Evolutionary conservation across 1,140 invertebrate species (phyloP).

Genomic region (Teleogryllus occipitalis): DNA sequence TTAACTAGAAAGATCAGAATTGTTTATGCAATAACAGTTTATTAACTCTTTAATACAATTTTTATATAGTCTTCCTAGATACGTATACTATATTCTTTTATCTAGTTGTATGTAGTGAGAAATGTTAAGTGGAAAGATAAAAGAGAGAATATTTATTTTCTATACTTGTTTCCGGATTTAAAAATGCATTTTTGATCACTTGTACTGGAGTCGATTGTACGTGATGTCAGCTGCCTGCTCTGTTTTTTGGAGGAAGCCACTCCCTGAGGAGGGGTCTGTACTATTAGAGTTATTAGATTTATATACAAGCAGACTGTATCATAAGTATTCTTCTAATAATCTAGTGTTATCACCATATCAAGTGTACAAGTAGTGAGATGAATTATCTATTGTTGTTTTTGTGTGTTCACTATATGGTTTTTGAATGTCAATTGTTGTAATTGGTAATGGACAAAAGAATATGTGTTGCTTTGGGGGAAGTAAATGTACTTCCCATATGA

Average conservation of each 20-base stretch:
- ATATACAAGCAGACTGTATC: conserved; percentile 7
- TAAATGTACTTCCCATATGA: background rate
- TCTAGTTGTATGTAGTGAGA: background rate
- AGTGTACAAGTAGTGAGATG: background rate
- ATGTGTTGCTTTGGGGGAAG: conserved; percentile 1
- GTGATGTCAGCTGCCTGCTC: conserved; percentile 13
- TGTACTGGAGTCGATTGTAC: conserved; percentile 8
- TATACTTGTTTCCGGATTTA: conserved; percentile 12
- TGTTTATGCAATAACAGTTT: background rate
- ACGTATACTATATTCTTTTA: background rate
- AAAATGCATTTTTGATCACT: conserved; percentile 18
- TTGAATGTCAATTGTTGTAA: conserved; percentile 12
- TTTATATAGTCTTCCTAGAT: background rate
- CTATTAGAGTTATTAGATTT: conserved; percentile 11
- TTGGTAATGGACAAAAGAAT: conserved; percentile 13
- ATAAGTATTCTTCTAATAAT: conserved; percentile 1
- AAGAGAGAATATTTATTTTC: conserved; percentile 16
- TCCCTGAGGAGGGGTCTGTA: conserved; percentile 5
- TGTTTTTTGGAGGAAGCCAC: conserved; percentile 15
- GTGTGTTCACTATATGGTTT: conserved; percentile 11
- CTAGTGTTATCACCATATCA: background rate
- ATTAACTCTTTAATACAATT: background rate
- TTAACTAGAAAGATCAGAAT: background rate
- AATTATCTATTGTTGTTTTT: conserved; percentile 12
- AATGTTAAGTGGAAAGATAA: background rate